Conservation (phyloP, 1,140 invertebrate genomes). For the Trinorchestia longiramus region DNA sequence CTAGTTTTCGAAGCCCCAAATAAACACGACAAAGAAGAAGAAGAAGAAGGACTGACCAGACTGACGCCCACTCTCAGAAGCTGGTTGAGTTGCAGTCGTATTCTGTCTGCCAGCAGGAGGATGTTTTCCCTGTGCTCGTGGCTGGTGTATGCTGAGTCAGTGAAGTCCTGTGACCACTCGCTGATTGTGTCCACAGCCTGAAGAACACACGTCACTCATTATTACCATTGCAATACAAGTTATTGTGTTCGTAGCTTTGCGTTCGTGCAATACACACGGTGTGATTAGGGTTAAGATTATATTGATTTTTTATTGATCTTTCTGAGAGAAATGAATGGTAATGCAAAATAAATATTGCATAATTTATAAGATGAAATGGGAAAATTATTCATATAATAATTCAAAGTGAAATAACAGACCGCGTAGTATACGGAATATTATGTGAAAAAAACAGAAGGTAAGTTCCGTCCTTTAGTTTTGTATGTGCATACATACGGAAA, state of each 20-base stretch:
- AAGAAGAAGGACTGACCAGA: conserved; percentile 78
- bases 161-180: conserved; percentile 98
- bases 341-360: no score
- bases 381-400: no score
- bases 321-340: no score
- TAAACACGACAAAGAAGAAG: no score
- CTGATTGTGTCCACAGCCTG: conserved; percentile 83
- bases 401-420: no score
- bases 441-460: no score
- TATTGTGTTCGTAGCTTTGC: neutral
- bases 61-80: conserved; percentile 86
- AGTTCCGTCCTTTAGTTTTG: no score
- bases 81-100: conserved; percentile 87
- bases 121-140: conserved; percentile 97
- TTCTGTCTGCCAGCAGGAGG: conserved; percentile 87
- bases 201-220: neutral
- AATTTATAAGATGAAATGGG: no score
- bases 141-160: conserved; percentile 97
- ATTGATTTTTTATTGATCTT: no score
- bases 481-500: no score
- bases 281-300: neutral
- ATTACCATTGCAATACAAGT: neutral
- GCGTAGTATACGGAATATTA: no score
- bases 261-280: neutral
- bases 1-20: no score